A percentile compares a stretch with the other conserved stretches of the same genome.
Conservation (phyloP, 2,888 invertebrate species). For the Cosmia trapezina region DNA sequence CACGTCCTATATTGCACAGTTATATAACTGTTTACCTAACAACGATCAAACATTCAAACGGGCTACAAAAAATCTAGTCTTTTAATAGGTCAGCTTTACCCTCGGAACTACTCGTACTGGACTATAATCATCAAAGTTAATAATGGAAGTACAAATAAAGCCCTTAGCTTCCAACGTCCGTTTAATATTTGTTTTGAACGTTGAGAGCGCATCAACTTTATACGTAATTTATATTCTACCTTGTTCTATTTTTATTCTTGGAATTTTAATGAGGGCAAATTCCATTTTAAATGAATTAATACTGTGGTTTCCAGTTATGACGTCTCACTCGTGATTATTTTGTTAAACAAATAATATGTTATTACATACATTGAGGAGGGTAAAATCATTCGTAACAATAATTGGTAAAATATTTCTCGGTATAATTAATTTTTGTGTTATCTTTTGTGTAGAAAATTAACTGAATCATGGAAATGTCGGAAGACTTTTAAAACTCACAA, state of each 20-base stretch:
- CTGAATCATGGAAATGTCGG: not conserved
- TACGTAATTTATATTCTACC: conserved; percentile 43
- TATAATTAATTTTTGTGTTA: not conserved
- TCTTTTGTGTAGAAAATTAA: not conserved
- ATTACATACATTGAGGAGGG: not conserved
- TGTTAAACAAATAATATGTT: conserved; percentile 20
- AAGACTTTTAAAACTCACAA: conserved; percentile 16
- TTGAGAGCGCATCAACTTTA: conserved; percentile 65
- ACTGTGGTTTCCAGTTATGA: conserved; percentile 18
- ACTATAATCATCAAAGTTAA: conserved; percentile 78
- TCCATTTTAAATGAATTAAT: conserved; percentile 24
- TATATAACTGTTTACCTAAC: not conserved
- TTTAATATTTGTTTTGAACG: conserved; percentile 72
- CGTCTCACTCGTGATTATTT: conserved; percentile 19
- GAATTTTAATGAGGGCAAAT: conserved; percentile 43
- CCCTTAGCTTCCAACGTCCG: conserved; percentile 66
- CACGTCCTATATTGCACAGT: not conserved
- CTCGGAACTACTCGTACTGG: conserved; percentile 59
- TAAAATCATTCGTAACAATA: not conserved
- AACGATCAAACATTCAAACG: conserved; percentile 2
- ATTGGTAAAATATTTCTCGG: conserved; percentile 9
- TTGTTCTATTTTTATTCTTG: conserved; percentile 35
- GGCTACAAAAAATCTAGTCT: conserved; percentile 6
- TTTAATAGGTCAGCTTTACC: conserved; percentile 40
- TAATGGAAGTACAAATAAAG: conserved; percentile 76